phyloP scores from a whole-genome alignment of 2,888 invertebrate genomes.

The Apodemia mormo region DNA sequence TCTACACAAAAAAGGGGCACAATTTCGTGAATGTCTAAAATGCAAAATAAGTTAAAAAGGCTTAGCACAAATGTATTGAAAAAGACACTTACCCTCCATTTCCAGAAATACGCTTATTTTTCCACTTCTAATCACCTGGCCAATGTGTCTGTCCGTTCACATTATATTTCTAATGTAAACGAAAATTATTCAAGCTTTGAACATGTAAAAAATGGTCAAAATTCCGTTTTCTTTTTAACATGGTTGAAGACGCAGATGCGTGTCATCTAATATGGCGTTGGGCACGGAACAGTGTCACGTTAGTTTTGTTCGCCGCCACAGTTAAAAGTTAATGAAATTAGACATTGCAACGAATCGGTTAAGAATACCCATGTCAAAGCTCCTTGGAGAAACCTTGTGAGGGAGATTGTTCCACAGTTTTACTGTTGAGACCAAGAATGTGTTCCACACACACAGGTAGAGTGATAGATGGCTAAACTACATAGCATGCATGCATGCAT shows the following conservation, averaged over 20 bases:
- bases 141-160: conserved; percentile 32
- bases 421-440: no score
- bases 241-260: conserved; percentile 28
- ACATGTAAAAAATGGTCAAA: conserved; percentile 34
- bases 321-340: neutral
- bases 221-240: conserved; percentile 33
- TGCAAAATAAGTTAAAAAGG: conserved; percentile 28
- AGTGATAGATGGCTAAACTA: no score
- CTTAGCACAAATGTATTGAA: conserved; percentile 36
- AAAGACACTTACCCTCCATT: conserved; percentile 37
- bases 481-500: no score
- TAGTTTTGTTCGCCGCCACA: conserved; percentile 34
- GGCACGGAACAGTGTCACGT: conserved; percentile 37
- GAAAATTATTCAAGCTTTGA: conserved; percentile 31
- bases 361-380: no score
- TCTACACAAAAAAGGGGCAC: no score
- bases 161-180: conserved; percentile 37
- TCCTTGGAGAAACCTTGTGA: no score
- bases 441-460: no score
- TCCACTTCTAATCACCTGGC: conserved; percentile 26
- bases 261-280: conserved; percentile 38
- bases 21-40: neutral
- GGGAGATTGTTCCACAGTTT: no score
- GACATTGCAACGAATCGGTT: no score
- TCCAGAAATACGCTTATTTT: conserved; percentile 38